Conservation (phyloP, 2,888 invertebrate genomes). For the Clunio marinus region DNA sequence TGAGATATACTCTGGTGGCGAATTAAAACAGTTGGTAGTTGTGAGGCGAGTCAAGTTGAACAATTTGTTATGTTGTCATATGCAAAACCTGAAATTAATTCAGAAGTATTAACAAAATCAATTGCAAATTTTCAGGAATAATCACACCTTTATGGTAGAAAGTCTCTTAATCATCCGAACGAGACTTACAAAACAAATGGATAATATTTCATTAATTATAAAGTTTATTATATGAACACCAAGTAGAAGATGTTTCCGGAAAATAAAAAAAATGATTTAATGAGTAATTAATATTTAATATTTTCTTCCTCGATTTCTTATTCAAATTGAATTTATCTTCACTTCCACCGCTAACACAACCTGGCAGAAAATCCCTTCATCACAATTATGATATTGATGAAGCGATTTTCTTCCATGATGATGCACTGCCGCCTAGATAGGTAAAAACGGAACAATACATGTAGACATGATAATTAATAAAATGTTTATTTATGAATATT, state of each 20-base stretch:
- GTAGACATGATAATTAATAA: no score
- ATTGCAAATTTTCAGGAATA: constrained; percentile 40
- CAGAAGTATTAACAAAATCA: neutral
- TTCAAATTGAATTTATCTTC: constrained; percentile 57
- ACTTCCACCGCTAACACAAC: constrained; percentile 71
- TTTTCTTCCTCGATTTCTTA: neutral
- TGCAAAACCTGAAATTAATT: constrained; percentile 27
- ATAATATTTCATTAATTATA: no score
- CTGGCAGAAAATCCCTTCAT: constrained; percentile 44
- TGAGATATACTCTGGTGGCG: constrained; percentile 45
- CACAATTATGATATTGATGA: constrained; percentile 45
- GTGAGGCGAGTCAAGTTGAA: constrained; percentile 42
- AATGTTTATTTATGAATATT: constrained; percentile 45
- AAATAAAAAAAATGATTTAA: constrained; percentile 44
- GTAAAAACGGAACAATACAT: constrained; percentile 47
- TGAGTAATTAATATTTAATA: constrained; percentile 42
- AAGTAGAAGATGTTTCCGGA: constrained; percentile 43
- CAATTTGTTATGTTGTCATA: constrained; percentile 44
- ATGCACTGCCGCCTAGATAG: no score
- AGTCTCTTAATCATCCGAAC: constrained; percentile 44
- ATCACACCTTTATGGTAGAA: neutral
- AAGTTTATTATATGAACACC: no score
- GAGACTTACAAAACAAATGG: constrained; percentile 43
- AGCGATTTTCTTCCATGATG: constrained; percentile 46
- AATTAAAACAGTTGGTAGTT: constrained; percentile 43